Percentiles rank a stretch among this genome's conserved stretches.
Evolutionary conservation across 2,888 invertebrate species (phyloP).

Genomic region (Ischnura elegans): DNA sequence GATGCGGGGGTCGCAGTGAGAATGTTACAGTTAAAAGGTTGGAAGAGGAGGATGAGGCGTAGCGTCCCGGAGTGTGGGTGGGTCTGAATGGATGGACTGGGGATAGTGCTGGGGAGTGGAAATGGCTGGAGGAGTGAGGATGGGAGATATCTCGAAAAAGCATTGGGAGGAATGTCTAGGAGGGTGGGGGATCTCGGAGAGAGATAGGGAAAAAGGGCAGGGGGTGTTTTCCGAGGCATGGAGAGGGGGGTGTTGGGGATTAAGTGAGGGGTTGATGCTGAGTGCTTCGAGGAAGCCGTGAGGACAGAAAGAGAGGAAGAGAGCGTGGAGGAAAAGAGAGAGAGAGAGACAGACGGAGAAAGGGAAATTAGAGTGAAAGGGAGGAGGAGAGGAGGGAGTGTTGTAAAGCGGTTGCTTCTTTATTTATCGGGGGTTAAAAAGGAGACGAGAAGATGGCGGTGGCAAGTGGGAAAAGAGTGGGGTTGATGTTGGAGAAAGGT

Average conservation of each 20-base stretch:
- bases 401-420: conserved; percentile 1
- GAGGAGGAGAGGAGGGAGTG: not conserved
- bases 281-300: not conserved
- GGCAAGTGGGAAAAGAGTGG: no score
- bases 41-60: not conserved
- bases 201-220: no score
- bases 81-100: not conserved
- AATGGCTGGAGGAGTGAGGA: not conserved
- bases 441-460: no score
- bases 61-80: not conserved
- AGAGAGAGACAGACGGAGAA: no score
- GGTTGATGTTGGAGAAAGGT: not conserved
- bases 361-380: no score
- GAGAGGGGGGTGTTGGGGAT: not conserved
- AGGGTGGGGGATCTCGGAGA: no score
- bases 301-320: not conserved
- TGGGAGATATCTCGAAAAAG: no score
- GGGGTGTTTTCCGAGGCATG: no score
- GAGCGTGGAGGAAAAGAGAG: not conserved
- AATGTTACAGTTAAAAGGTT: no score
- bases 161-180: no score
- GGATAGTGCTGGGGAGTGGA: not conserved
- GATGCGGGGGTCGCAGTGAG: no score
- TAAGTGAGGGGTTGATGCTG: not conserved
- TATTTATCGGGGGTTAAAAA: conserved; percentile 18